phyloP scores from a whole-genome alignment of 2,888 invertebrate genomes.

The Oxystoma pomonae region DNA sequence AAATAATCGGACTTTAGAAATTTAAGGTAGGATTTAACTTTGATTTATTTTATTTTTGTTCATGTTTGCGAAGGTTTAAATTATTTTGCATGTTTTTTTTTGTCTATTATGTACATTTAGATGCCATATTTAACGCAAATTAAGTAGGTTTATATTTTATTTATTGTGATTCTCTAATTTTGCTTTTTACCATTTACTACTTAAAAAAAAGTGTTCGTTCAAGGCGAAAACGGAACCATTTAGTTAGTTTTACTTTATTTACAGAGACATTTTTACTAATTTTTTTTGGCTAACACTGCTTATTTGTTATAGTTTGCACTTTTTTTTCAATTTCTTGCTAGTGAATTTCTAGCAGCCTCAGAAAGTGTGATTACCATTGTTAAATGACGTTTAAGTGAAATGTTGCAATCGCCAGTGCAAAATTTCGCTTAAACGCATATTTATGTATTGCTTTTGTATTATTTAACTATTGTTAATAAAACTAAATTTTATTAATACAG shows the following conservation, averaged over 20 bases:
- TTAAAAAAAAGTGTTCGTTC: slow-evolving; percentile 31
- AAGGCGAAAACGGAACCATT: slow-evolving; percentile 41
- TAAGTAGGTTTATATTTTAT: slow-evolving; percentile 33
- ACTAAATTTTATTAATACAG: slow-evolving; percentile 48
- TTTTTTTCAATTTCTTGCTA: slow-evolving; percentile 30
- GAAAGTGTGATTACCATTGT: slow-evolving; percentile 40
- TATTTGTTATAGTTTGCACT: slow-evolving; percentile 21
- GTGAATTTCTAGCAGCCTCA: slow-evolving; percentile 27
- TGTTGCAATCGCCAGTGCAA: slow-evolving; percentile 45
- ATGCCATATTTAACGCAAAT: slow-evolving; percentile 37
- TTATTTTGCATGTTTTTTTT: slow-evolving; percentile 17
- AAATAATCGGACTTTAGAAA: too few relatives aligned
- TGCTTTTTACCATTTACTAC: slow-evolving; percentile 16
- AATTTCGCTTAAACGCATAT: slow-evolving; percentile 36
- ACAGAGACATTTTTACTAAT: slow-evolving; percentile 38
- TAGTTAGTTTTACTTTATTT: slow-evolving; percentile 35
- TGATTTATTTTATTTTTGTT: slow-evolving; percentile 18
- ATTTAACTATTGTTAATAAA: slow-evolving; percentile 47
- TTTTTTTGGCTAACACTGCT: slow-evolving; percentile 25
- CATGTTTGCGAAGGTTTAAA: slow-evolving; percentile 18
- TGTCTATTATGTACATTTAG: slow-evolving; percentile 31
- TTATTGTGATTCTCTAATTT: slow-evolving; percentile 25
- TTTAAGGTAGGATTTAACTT: not conserved
- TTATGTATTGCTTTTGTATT: slow-evolving; percentile 44
- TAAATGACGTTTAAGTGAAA: slow-evolving; percentile 27